These are phyloP conservation scores for Notarius quadriscutis DNA, from an alignment of 2,113 vertebrate genomes.

Conservation along the genomic window DNA sequence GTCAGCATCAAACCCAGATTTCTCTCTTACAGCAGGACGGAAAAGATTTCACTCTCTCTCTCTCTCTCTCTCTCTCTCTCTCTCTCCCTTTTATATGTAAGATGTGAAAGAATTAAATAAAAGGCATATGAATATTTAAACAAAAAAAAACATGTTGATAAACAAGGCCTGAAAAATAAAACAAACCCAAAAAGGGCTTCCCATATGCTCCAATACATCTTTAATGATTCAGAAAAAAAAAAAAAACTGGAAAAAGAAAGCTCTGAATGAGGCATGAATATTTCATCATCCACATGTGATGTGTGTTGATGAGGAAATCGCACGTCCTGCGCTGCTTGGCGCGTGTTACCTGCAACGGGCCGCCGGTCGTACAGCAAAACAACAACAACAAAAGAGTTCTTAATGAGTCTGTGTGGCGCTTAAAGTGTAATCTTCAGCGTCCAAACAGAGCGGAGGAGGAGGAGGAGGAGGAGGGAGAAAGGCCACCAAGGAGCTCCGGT, in stretches of 20 bases:
- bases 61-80: constrained; percentile 69
- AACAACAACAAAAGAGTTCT: constrained; percentile 58
- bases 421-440: constrained; percentile 55
- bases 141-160: constrained; percentile 82
- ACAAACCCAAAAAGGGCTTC: constrained; percentile 74
- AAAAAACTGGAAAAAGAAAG: constrained; percentile 79
- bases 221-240: constrained; percentile 73
- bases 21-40: constrained; percentile 78
- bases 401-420: constrained; percentile 63
- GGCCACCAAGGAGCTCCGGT: constrained; percentile 1
- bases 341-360: constrained; percentile 75
- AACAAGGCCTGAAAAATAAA: constrained; percentile 81
- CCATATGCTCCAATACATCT: constrained; percentile 84
- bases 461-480: constrained; percentile 27
- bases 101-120: constrained; percentile 87
- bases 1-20: constrained; percentile 73
- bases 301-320: constrained; percentile 73
- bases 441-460: constrained; percentile 24
- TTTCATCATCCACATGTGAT: constrained; percentile 83
- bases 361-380: constrained; percentile 73
- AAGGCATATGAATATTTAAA: constrained; percentile 81
- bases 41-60: constrained; percentile 79
- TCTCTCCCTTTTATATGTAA: constrained; percentile 81
- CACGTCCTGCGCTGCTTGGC: constrained; percentile 67
- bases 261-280: constrained; percentile 80